Conservation (phyloP, 2,888 invertebrate genomes). For the Leucoma salicis region DNA sequence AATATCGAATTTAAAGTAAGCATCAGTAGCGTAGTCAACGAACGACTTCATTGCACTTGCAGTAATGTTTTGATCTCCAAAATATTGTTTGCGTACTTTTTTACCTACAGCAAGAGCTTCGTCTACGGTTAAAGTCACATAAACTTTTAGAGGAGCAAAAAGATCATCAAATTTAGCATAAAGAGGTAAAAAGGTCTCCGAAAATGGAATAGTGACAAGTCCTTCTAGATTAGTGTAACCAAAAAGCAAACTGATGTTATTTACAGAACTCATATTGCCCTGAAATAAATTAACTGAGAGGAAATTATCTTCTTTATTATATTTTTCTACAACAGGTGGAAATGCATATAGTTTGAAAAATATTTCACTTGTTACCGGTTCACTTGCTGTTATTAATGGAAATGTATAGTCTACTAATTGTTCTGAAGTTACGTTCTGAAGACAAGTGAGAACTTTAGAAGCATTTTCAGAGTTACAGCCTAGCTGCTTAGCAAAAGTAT, state of each 20-base stretch:
- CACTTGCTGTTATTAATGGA: background rate
- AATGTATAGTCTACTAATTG: background rate
- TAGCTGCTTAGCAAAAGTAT: constrained; percentile 8
- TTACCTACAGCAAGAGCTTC: background rate
- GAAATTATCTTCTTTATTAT: background rate
- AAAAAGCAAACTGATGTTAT: background rate
- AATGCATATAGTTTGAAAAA: constrained; percentile 15
- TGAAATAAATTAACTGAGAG: background rate
- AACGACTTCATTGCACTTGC: background rate
- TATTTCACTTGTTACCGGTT: background rate
- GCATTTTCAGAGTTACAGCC: background rate
- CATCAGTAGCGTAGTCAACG: background rate
- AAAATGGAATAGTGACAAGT: background rate
- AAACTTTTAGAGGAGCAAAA: background rate
- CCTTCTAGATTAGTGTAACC: background rate
- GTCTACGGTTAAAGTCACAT: background rate
- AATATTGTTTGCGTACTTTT: background rate
- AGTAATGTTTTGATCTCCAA: background rate
- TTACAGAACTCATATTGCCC: background rate
- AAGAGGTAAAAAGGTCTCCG: background rate
- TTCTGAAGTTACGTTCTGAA: background rate
- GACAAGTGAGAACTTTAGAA: background rate
- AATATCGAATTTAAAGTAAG: background rate
- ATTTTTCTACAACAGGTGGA: constrained; percentile 43
- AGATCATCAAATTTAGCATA: background rate